phyloP scores from a whole-genome alignment of 2,797 vertebrate species.

The Platalea minor region DNA sequence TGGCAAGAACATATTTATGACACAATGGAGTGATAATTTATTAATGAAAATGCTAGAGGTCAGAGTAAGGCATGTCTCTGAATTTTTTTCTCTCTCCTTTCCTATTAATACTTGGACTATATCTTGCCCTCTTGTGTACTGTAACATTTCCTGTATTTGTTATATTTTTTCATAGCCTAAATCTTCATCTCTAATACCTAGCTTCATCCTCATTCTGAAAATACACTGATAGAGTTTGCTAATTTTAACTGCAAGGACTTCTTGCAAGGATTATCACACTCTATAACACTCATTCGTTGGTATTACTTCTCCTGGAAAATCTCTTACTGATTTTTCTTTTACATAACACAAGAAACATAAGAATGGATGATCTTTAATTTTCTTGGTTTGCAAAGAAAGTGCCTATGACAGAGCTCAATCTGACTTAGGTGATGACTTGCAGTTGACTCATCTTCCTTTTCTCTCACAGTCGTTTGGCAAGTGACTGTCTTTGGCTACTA shows the following conservation, averaged over 20 bases:
- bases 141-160: neutral
- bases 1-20: neutral
- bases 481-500: neutral
- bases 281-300: neutral
- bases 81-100: neutral
- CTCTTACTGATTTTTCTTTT: neutral
- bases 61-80: neutral
- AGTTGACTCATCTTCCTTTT: neutral
- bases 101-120: neutral
- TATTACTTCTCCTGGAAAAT: neutral
- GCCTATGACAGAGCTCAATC: neutral
- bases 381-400: neutral
- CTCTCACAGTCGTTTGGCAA: neutral
- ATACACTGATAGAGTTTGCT: neutral
- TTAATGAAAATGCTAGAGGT: neutral
- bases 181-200: neutral
- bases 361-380: neutral
- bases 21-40: neutral
- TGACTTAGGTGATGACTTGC: neutral
- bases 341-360: neutral
- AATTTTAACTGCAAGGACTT: neutral
- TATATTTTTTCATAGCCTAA: neutral
- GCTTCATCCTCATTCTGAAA: neutral
- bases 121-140: neutral
- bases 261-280: neutral